phyloP scores from a whole-genome alignment of 2,797 vertebrate species.

The Bradypodion ventrale region DNA sequence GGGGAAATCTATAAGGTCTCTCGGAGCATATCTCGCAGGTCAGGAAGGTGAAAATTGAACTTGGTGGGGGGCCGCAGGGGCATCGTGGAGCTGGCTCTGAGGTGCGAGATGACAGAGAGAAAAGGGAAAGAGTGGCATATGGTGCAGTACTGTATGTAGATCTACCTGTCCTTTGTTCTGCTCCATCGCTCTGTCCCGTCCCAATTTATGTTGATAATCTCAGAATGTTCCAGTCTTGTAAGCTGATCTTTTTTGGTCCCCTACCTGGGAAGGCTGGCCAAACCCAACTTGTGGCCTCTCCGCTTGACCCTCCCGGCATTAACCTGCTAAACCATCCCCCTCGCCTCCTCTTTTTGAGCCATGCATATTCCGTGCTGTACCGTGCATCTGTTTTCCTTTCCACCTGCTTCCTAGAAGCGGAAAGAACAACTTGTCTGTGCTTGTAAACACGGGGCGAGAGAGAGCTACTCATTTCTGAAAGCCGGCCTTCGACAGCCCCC shows the following conservation, averaged over 20 bases:
- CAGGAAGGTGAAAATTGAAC: not conserved
- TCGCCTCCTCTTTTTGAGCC: not conserved
- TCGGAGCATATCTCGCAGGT: not conserved
- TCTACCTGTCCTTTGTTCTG: not conserved
- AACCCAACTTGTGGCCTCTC: too few relatives aligned
- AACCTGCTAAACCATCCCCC: not conserved
- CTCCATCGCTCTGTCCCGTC: too few relatives aligned
- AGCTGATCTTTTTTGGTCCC: not conserved
- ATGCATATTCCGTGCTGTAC: not conserved
- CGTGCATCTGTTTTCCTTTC: not conserved
- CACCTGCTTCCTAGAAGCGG: not conserved
- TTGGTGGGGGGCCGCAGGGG: too few relatives aligned
- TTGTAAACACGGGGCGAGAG: too few relatives aligned
- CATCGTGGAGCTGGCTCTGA: too few relatives aligned
- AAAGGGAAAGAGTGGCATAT: too few relatives aligned
- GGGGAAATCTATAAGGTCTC: too few relatives aligned
- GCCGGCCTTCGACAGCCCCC: not conserved
- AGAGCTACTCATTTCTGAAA: not conserved
- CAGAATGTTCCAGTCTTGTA: too few relatives aligned
- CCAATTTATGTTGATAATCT: not conserved
- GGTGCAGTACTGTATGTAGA: too few relatives aligned
- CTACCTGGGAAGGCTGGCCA: not conserved
- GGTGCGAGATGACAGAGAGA: not conserved
- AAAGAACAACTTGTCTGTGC: slow-evolving; percentile 9
- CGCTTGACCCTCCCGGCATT: too few relatives aligned